A percentile compares a stretch with the other conserved stretches of the same genome.
These are phyloP conservation scores for Siniperca chuatsi DNA, from an alignment of 2,113 vertebrate genomes.

Conservation along the genomic window DNA sequence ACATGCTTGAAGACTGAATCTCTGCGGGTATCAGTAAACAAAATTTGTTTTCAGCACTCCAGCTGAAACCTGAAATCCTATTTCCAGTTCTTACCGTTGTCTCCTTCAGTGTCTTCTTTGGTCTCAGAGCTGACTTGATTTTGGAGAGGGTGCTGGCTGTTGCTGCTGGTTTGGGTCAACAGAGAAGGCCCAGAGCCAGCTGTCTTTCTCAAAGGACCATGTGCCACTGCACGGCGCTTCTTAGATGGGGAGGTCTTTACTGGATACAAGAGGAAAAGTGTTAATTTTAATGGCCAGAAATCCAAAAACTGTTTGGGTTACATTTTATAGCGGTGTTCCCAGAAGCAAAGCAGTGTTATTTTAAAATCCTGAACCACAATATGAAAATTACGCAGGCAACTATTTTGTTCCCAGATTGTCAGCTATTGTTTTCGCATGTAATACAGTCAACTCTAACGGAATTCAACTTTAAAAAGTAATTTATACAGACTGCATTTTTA, in stretches of 20 bases:
- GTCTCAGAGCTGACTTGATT: slow-evolving; percentile 57
- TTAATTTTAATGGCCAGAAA: background rate
- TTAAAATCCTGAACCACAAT: background rate
- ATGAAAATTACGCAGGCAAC: background rate
- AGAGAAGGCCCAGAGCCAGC: slow-evolving; percentile 48
- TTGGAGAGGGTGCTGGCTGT: slow-evolving; percentile 49
- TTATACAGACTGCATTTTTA: too few relatives aligned
- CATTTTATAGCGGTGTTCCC: too few relatives aligned
- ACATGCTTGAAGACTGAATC: slow-evolving; percentile 23
- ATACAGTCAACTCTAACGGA: background rate
- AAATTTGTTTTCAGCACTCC: background rate
- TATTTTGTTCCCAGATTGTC: background rate
- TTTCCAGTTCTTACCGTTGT: slow-evolving; percentile 81
- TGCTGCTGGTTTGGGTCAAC: slow-evolving; percentile 56
- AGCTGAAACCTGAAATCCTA: background rate
- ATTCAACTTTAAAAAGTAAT: too few relatives aligned
- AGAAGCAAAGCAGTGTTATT: too few relatives aligned
- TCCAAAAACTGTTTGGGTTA: background rate
- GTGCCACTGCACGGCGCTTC: slow-evolving; percentile 87
- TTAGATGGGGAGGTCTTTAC: slow-evolving; percentile 91
- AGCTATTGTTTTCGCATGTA: too few relatives aligned
- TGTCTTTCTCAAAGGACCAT: slow-evolving; percentile 79
- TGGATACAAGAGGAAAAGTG: slow-evolving; percentile 61
- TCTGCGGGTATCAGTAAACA: slow-evolving; percentile 5
- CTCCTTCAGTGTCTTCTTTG: slow-evolving; percentile 80